Evolutionary conservation across 53 echinoderm and acorn worm genomes (phyloP).

Genomic region (Stichopus horrens): DNA sequence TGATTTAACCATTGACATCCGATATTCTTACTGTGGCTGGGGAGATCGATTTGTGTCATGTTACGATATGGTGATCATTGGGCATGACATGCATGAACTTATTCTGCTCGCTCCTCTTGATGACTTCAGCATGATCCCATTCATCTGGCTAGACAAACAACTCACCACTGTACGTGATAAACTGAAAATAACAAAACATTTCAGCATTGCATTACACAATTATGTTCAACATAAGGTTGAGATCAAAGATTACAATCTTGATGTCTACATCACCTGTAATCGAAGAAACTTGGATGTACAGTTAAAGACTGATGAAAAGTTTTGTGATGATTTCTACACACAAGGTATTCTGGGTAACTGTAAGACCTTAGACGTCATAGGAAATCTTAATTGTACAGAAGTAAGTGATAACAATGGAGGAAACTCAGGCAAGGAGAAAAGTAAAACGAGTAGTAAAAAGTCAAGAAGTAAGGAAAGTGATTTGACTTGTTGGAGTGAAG

Average conservation of each 20-base stretch:
- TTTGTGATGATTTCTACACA: conserved; percentile 49
- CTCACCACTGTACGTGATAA: conserved; percentile 56
- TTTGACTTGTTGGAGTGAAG: conserved; percentile 56
- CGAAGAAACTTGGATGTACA: conserved; percentile 60
- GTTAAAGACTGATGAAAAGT: conserved; percentile 51
- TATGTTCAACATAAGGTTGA: conserved; percentile 59
- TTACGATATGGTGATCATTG: conserved; percentile 72
- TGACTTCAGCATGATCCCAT: not conserved
- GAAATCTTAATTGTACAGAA: conserved; percentile 49
- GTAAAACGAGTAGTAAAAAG: not conserved
- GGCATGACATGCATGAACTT: conserved; percentile 41
- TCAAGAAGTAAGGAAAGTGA: conserved; percentile 1
- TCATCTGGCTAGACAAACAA: conserved; percentile 65
- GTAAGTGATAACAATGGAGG: not conserved
- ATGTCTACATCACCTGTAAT: conserved; percentile 58
- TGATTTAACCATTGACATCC: conserved; percentile 49
- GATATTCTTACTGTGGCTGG: conserved; percentile 62
- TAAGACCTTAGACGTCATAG: conserved; percentile 61
- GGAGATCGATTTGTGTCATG: conserved; percentile 54
- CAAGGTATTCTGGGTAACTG: conserved; percentile 65
- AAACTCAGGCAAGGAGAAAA: not conserved
- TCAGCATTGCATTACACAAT: conserved; percentile 54
- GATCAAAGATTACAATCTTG: conserved; percentile 47
- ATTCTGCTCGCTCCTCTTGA: conserved; percentile 57
- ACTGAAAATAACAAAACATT: conserved; percentile 46